Percentiles rank a stretch among this genome's conserved stretches.
These are phyloP conservation scores for Pantherophis guttatus DNA, from an alignment of 2,113 vertebrate genomes.

Conservation along the genomic window DNA sequence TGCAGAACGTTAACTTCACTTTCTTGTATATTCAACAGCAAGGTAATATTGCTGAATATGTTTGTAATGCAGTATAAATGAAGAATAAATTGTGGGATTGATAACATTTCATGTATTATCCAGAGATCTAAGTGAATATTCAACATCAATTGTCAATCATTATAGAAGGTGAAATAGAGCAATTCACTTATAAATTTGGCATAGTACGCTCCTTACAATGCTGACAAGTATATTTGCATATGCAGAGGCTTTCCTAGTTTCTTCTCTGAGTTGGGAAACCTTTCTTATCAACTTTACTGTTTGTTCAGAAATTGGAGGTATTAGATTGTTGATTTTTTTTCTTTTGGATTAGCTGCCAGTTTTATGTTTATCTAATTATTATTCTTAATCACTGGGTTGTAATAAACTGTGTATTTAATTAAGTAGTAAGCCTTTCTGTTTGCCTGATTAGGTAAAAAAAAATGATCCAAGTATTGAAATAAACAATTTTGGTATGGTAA, in stretches of 20 bases:
- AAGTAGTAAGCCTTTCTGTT: background rate
- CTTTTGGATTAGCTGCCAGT: background rate
- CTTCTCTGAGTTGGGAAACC: background rate
- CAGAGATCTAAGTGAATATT: background rate
- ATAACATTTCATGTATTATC: background rate
- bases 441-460: background rate
- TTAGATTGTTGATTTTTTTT: background rate
- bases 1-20: background rate
- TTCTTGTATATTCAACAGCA: background rate
- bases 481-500: background rate
- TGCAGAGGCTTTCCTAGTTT: background rate
- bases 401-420: background rate
- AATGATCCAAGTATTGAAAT: background rate
- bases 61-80: background rate
- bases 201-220: background rate
- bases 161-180: background rate
- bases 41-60: background rate
- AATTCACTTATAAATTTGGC: background rate
- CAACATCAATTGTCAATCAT: background rate
- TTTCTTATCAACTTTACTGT: background rate
- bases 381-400: background rate
- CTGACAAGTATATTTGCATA: background rate
- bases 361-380: background rate
- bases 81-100: background rate
- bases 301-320: background rate